Conservation (phyloP, 2,888 invertebrate species). For the Peribatodes rhomboidaria region DNA sequence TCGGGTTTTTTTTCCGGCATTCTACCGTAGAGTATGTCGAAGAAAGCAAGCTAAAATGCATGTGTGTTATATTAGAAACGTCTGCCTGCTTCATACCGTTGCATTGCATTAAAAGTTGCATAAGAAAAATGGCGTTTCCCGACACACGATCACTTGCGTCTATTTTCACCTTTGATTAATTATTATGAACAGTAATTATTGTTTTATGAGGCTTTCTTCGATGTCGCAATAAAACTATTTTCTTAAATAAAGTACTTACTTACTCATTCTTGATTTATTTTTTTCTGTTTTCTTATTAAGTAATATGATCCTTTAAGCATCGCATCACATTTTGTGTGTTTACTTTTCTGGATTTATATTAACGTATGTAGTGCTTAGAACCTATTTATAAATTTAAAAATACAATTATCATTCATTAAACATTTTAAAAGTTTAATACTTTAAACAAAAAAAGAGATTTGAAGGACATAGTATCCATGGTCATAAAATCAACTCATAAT, state of each 20-base stretch:
- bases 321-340: not conserved
- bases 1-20: constrained; percentile 76
- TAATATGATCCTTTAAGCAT: not conserved
- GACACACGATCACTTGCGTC: constrained; percentile 59
- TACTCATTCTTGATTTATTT: too few species aligned
- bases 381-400: too few species aligned
- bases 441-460: too few species aligned
- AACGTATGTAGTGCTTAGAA: too few species aligned
- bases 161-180: constrained; percentile 42
- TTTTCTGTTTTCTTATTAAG: not conserved
- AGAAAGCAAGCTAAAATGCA: constrained; percentile 84
- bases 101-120: constrained; percentile 81
- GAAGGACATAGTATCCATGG: too few species aligned
- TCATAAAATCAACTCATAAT: too few species aligned
- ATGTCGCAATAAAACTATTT: not conserved
- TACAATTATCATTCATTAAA: too few species aligned
- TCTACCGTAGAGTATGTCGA: constrained; percentile 83
- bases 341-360: not conserved
- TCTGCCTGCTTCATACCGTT: constrained; percentile 73
- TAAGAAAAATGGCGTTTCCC: constrained; percentile 83
- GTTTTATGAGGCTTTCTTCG: constrained; percentile 8
- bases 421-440: too few species aligned
- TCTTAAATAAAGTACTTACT: not conserved
- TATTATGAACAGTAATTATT: constrained; percentile 11
- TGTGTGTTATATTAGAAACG: constrained; percentile 85